Conservation (phyloP, 2,888 invertebrate genomes). For the Eupithecia vulgata region DNA sequence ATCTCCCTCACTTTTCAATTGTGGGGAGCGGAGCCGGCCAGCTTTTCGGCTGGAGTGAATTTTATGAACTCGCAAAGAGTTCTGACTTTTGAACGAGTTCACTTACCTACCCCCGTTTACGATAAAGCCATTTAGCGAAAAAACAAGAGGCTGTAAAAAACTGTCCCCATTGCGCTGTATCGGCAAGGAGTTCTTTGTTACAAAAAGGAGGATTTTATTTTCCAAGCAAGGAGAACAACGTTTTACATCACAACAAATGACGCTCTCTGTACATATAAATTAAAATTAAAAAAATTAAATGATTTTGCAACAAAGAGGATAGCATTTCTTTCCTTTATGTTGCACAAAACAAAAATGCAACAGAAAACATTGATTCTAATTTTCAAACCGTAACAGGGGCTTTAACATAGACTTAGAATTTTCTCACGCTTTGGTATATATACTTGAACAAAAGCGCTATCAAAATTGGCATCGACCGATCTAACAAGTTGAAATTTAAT, state of each 20-base stretch:
- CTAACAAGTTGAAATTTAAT: background rate
- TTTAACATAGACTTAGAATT: background rate
- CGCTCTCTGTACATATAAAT: no score
- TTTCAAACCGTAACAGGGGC: background rate
- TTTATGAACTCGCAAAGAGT: slow-evolving; percentile 79
- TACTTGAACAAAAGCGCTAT: background rate
- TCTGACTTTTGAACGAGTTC: slow-evolving; percentile 72
- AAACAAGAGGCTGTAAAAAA: slow-evolving; percentile 37
- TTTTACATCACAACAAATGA: background rate
- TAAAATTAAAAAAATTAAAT: background rate
- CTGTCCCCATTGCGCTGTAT: slow-evolving; percentile 31
- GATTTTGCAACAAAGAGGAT: background rate
- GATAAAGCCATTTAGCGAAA: slow-evolving; percentile 32
- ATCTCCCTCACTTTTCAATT: slow-evolving; percentile 81
- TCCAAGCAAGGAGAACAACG: background rate
- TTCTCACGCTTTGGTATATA: no score
- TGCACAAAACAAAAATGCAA: background rate
- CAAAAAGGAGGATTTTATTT: slow-evolving; percentile 5
- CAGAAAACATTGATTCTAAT: background rate
- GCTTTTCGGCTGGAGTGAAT: slow-evolving; percentile 75
- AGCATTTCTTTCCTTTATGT: background rate
- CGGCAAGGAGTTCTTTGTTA: slow-evolving; percentile 19
- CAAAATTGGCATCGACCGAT: background rate
- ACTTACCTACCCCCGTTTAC: slow-evolving; percentile 56
- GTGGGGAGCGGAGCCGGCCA: slow-evolving; percentile 71